phyloP scores from a whole-genome alignment of 1,140 invertebrate species.

The Drosophila sp. region DNA sequence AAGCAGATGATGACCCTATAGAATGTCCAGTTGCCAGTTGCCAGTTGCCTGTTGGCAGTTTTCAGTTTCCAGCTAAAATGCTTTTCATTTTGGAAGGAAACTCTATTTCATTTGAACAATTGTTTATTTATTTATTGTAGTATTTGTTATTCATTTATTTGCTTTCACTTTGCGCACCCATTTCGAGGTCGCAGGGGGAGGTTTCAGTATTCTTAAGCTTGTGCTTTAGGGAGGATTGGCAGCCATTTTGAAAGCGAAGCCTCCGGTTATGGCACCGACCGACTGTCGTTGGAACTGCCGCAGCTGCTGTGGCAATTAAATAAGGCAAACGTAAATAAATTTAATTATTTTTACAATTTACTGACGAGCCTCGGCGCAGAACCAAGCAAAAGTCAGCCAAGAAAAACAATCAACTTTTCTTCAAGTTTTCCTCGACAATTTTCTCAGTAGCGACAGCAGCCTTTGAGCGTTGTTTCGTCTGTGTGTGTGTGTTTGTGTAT shows the following conservation, averaged over 20 bases:
- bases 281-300: background rate
- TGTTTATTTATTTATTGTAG: conserved; percentile 56
- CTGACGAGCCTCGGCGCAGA: conserved; percentile 25
- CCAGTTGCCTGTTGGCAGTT: background rate
- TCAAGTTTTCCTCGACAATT: conserved; percentile 23
- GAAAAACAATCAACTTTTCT: conserved; percentile 71
- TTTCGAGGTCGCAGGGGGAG: background rate
- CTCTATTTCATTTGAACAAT: conserved; percentile 43
- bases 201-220: background rate
- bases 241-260: conserved; percentile 44
- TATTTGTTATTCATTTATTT: conserved; percentile 62
- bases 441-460: background rate
- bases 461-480: conserved; percentile 18
- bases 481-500: background rate
- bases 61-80: conserved; percentile 26
- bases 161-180: conserved; percentile 45
- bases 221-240: background rate
- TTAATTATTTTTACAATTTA: conserved; percentile 78
- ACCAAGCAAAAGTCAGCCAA: conserved; percentile 61
- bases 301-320: conserved; percentile 64
- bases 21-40: conserved; percentile 26
- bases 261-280: conserved; percentile 39
- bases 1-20: background rate
- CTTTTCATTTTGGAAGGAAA: conserved; percentile 25
- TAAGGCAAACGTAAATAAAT: conserved; percentile 68